These are phyloP conservation scores for Panurus biarmicus DNA, from an alignment of 2,113 vertebrate genomes.

Conservation along the genomic window DNA sequence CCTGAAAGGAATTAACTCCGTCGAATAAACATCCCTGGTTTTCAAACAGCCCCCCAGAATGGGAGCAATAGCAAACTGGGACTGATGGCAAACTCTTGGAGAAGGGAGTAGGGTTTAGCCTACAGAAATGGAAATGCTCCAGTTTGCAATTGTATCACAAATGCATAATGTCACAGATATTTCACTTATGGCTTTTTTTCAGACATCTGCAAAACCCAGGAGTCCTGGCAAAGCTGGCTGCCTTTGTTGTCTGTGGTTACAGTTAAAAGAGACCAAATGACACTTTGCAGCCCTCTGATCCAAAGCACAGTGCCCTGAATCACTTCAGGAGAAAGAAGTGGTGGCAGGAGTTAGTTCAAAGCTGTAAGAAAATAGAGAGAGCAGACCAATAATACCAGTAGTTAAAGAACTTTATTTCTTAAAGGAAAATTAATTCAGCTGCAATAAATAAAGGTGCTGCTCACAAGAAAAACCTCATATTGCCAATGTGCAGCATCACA, in stretches of 20 bases:
- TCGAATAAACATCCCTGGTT: background rate
- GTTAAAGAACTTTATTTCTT: background rate
- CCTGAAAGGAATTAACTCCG: conserved; percentile 12
- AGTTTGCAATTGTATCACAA: background rate
- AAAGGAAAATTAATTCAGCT: background rate
- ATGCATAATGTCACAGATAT: background rate
- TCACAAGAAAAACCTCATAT: background rate
- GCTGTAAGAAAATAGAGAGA: background rate
- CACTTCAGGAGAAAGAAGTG: background rate
- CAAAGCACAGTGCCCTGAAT: background rate
- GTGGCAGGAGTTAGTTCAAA: background rate
- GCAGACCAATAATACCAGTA: background rate
- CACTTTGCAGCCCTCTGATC: background rate
- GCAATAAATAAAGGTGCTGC: background rate
- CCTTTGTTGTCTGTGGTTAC: background rate
- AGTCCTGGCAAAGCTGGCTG: too few relatives aligned
- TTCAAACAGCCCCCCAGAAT: background rate
- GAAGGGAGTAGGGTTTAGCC: background rate
- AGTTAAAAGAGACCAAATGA: background rate
- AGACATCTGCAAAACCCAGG: background rate
- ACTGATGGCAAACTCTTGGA: background rate
- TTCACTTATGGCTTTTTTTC: background rate
- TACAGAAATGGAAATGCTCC: background rate
- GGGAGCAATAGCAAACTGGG: background rate
- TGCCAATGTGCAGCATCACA: background rate